Conservation (phyloP, 1,140 invertebrate genomes). For the Telenomus remus region DNA sequence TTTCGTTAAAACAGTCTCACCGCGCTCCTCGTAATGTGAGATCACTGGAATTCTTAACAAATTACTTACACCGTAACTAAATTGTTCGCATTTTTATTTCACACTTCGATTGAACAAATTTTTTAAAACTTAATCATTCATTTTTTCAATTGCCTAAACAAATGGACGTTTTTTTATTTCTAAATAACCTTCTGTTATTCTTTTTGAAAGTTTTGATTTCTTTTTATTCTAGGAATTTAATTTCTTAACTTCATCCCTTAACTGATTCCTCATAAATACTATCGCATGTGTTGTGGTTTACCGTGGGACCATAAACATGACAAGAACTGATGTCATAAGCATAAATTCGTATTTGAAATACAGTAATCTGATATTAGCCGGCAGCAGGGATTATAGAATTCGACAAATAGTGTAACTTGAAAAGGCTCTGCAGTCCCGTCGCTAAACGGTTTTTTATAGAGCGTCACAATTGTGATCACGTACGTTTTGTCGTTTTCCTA, state of each 20-base stretch:
- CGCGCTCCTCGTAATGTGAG: conserved; percentile 37
- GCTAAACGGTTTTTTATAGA: conserved; percentile 1
- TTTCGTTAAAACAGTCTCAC: conserved; percentile 51
- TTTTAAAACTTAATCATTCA: too few relatives aligned
- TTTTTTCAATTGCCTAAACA: too few relatives aligned
- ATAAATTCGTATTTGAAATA: conserved; percentile 47
- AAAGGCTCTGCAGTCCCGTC: conserved; percentile 31
- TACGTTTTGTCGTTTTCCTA: too few relatives aligned
- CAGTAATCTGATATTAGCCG: conserved; percentile 36
- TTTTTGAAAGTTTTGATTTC: too few relatives aligned
- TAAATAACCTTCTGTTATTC: too few relatives aligned
- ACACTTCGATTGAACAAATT: too few relatives aligned
- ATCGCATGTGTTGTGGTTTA: neutral
- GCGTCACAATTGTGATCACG: too few relatives aligned
- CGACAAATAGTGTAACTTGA: conserved; percentile 34
- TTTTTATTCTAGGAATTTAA: too few relatives aligned
- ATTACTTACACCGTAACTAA: conserved; percentile 7
- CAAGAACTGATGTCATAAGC: conserved; percentile 30
- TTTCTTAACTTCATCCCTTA: too few relatives aligned
- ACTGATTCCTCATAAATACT: too few relatives aligned
- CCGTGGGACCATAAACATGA: conserved; percentile 33
- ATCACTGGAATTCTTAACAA: neutral
- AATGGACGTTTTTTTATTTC: too few relatives aligned
- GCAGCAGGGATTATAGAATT: conserved; percentile 35
- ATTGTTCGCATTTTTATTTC: too few relatives aligned